Base-by-base conservation (phyloP, 2,888 invertebrate species). In the Campoplex capitator region DNA sequence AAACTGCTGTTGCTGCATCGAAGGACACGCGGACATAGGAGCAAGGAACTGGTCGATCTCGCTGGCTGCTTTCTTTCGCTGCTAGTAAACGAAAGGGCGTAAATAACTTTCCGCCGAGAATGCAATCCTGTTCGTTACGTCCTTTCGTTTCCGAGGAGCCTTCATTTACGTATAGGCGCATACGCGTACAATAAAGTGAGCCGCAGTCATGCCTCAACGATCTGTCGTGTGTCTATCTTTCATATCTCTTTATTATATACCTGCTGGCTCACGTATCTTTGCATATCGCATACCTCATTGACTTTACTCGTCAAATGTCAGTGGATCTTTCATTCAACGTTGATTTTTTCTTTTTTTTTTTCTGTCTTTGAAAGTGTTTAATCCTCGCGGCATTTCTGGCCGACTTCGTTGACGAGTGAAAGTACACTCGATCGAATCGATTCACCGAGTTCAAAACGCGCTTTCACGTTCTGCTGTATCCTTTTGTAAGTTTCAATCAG, bases 231-330 rank as follows among this genome's bases (percentile, higher is more conserved):
- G 11, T 45, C 73, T 56, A 62, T 71, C 70, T 74, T 68, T 58
- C 51, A 58, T 48, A 71, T 83, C 38, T 71, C 51, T 83, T 38
- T 83, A 35, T 77, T 77, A 62, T 62, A 65, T 38, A 23, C 23
- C n/a, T 75, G 62, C 18, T 58, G 62, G 7, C 70, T 83, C 70
- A 42, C 74, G 74, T 85, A 62, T 78, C 74, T 85, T 70, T 79
- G 78, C 78, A 75, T 83, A 83, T 85, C 83, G 74, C 78, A 70
- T 54, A 78, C 62, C 76, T 74, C 70, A 65, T 71, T 80, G 58
- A 54, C 68, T 35, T 54, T 38, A 42, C 58, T 71, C 71, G 74
- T 75, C 78, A 23, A 83, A 56, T 56, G 73, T 48, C 85, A 51
- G 54, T 80, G 16, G 62, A 80, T 84, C 79, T 67, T 68, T 74